A percentile compares a stretch with the other conserved stretches of the same genome.
Evolutionary conservation across 1,140 invertebrate species (phyloP).

Genomic region (Ditylenchus dipsaci): DNA sequence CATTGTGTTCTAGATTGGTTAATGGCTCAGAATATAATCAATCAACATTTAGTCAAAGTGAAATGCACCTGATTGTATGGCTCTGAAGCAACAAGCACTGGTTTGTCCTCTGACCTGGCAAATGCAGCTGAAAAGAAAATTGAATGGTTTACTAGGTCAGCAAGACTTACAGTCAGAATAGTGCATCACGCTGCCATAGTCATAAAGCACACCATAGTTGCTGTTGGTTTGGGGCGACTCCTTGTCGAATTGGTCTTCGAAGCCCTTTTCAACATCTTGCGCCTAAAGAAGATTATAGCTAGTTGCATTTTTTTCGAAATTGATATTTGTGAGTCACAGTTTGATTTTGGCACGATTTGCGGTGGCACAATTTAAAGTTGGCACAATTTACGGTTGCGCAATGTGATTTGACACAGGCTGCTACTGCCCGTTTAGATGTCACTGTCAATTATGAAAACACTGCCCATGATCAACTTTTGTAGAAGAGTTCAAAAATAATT

Average conservation of each 20-base stretch:
- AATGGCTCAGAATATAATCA: too few species aligned
- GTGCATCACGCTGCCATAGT: conserved; percentile 8
- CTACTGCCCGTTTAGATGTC: too few species aligned
- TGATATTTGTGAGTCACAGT: background rate
- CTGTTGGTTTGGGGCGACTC: conserved; percentile 15
- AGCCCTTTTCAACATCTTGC: background rate
- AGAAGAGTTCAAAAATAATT: too few species aligned
- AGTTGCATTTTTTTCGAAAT: background rate
- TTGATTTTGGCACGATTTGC: background rate
- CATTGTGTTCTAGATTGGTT: conserved; percentile 18
- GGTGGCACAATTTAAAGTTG: background rate
- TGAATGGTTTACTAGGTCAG: background rate
- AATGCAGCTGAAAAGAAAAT: conserved; percentile 1
- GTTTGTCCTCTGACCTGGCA: background rate
- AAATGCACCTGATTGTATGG: conserved; percentile 15
- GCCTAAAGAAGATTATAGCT: background rate
- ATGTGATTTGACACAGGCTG: too few species aligned
- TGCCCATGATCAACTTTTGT: too few species aligned
- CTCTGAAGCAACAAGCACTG: conserved; percentile 25
- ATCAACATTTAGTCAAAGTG: background rate
- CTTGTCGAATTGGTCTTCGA: conserved; percentile 17
- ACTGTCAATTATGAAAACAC: too few species aligned
- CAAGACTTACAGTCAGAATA: background rate
- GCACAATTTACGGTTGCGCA: too few species aligned
- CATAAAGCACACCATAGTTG: conserved; percentile 18